Conservation (phyloP, 1,140 invertebrate species). For the Aphaenogaster rudis region DNA sequence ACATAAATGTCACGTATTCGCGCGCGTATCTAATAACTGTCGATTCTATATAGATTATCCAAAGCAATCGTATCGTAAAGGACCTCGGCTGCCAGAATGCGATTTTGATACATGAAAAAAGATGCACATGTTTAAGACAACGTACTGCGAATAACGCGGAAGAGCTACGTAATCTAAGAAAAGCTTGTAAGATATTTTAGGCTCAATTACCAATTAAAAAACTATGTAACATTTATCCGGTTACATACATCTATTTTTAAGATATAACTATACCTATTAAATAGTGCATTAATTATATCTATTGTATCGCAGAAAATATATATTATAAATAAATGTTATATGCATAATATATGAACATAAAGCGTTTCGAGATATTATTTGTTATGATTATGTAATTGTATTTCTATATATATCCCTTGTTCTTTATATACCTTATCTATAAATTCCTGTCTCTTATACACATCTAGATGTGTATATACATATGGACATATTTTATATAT, state of each 20-base stretch:
- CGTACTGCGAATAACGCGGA: background rate
- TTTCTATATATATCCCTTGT: background rate
- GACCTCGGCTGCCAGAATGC: constrained; percentile 32
- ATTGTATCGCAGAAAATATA: background rate
- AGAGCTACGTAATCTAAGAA: background rate
- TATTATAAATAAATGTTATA: constrained; percentile 42
- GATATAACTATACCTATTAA: constrained; percentile 12
- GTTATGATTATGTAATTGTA: constrained; percentile 1
- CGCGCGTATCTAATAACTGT: background rate
- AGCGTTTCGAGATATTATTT: background rate
- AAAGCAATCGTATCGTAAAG: constrained; percentile 17
- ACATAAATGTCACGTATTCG: background rate
- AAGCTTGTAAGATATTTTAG: constrained; percentile 61
- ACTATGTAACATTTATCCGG: constrained; percentile 1
- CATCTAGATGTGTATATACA: too few relatives aligned
- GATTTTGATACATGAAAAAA: constrained; percentile 50
- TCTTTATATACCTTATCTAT: constrained; percentile 8
- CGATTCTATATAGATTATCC: constrained; percentile 43
- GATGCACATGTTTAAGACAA: background rate
- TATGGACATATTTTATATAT: too few relatives aligned
- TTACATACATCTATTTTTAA: constrained; percentile 7
- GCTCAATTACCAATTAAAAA: background rate
- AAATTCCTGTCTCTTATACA: too few relatives aligned
- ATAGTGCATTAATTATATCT: background rate
- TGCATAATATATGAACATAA: background rate